A percentile compares a stretch with the other conserved stretches of the same genome.
These are phyloP conservation scores for Etheostoma perlongum DNA, from an alignment of 2,797 vertebrate genomes.

Conservation along the genomic window DNA sequence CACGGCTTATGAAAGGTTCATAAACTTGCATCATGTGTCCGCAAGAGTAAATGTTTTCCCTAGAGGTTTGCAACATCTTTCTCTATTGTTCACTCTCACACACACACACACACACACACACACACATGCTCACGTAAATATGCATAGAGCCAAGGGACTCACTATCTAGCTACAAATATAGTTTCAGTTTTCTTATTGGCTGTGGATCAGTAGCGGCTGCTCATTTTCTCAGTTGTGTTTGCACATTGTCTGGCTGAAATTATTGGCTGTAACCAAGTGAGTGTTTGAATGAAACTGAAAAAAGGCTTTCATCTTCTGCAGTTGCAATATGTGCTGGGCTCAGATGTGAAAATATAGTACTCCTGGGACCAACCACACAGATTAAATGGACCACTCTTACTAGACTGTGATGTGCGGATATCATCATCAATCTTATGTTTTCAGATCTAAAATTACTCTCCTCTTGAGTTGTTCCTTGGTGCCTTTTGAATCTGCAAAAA, in stretches of 20 bases:
- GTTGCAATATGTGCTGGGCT: conserved; percentile 53
- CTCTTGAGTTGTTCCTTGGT: conserved; percentile 11
- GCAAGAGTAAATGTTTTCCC: conserved; percentile 59
- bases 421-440: conserved; percentile 33
- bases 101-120: background rate
- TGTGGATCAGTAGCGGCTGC: conserved; percentile 44
- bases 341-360: conserved; percentile 59
- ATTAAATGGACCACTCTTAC: conserved; percentile 58
- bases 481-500: conserved; percentile 41
- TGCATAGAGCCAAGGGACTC: conserved; percentile 19
- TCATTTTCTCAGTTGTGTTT: conserved; percentile 71
- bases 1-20: conserved; percentile 28
- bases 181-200: conserved; percentile 39
- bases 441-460: conserved; percentile 57
- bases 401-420: conserved; percentile 36
- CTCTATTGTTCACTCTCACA: background rate
- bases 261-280: conserved; percentile 43
- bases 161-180: conserved; percentile 15
- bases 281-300: conserved; percentile 62
- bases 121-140: conserved; percentile 31
- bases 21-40: conserved; percentile 69
- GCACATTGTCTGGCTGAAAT: conserved; percentile 65
- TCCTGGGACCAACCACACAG: conserved; percentile 53
- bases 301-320: conserved; percentile 61
- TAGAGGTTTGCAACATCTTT: conserved; percentile 54